Percentiles rank a stretch among this genome's conserved stretches.
Conservation (phyloP, 2,888 invertebrate species). For the Pandemis corylana region DNA sequence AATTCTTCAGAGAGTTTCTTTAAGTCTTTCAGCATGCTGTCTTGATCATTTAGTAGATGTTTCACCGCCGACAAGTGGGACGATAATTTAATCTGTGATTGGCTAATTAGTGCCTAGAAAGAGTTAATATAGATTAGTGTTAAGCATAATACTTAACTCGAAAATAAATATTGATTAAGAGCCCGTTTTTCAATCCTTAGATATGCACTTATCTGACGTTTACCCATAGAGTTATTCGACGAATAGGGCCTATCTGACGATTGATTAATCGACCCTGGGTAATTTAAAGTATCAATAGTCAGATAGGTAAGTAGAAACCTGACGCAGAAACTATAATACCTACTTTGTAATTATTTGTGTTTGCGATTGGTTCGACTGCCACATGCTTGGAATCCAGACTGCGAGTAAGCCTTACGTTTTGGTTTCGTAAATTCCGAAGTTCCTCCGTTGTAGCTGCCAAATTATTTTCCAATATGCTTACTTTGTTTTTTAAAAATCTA, state of each 20-base stretch:
- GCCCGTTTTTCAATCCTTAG: no score
- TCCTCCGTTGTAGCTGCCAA: constrained; percentile 54
- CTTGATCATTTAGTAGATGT: constrained; percentile 63
- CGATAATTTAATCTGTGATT: constrained; percentile 51
- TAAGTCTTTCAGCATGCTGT: constrained; percentile 58
- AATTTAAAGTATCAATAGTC: no score
- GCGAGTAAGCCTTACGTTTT: constrained; percentile 48
- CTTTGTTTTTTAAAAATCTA: constrained; percentile 61
- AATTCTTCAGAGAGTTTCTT: constrained; percentile 54
- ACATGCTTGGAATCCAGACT: background rate
- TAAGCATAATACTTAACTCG: background rate
- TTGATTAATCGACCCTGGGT: no score
- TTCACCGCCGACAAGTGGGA: constrained; percentile 61
- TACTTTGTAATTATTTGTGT: background rate
- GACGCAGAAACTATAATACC: background rate
- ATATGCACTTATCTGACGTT: no score
- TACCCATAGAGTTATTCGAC: no score
- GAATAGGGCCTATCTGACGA: no score
- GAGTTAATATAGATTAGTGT: background rate
- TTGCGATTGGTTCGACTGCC: background rate
- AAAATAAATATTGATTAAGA: no score
- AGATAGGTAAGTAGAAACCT: no score
- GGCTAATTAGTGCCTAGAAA: constrained; percentile 13
- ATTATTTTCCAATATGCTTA: constrained; percentile 59
- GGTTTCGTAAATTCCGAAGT: constrained; percentile 51